Percentiles rank a stretch among this genome's conserved stretches.
These are phyloP conservation scores for Diplosoma virens DNA, from an alignment of 23 tunicate species.

Conservation along the genomic window DNA sequence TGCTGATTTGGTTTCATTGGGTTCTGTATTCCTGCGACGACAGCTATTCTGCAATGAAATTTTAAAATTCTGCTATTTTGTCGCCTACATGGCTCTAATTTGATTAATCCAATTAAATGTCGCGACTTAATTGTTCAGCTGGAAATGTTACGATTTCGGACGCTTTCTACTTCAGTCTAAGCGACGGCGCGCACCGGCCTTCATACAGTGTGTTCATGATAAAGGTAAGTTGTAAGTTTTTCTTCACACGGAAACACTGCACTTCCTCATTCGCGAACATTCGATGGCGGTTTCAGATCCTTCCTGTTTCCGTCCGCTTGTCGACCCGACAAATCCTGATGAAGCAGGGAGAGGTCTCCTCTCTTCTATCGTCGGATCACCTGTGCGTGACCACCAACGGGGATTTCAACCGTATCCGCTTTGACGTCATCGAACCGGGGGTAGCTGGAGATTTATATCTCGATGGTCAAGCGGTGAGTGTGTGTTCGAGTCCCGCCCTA, in stretches of 20 bases:
- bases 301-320: conserved; percentile 34
- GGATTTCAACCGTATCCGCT: not conserved
- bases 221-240: conserved; percentile 30
- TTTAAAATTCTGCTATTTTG: too few species aligned
- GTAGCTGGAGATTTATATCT: conserved; percentile 31
- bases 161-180: conserved; percentile 68
- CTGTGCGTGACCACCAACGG: conserved; percentile 58
- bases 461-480: conserved; percentile 28
- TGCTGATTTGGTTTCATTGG: too few species aligned
- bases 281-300: conserved; percentile 57
- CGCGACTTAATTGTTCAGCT: not conserved
- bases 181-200: conserved; percentile 70
- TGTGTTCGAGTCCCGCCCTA: not conserved
- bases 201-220: conserved; percentile 48
- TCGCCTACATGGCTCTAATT: too few species aligned
- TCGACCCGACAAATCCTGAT: conserved; percentile 6
- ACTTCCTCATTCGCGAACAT: too few species aligned
- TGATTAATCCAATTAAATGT: not conserved
- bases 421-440: conserved; percentile 22
- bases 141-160: conserved; percentile 30
- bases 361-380: not conserved
- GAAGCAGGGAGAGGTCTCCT: conserved; percentile 42
- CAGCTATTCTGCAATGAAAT: too few species aligned
- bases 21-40: too few species aligned
- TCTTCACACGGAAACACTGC: too few species aligned